A percentile compares a stretch with the other conserved stretches of the same genome.
Evolutionary conservation across 2,888 invertebrate genomes (phyloP).

Genomic region (Bibio marci): DNA sequence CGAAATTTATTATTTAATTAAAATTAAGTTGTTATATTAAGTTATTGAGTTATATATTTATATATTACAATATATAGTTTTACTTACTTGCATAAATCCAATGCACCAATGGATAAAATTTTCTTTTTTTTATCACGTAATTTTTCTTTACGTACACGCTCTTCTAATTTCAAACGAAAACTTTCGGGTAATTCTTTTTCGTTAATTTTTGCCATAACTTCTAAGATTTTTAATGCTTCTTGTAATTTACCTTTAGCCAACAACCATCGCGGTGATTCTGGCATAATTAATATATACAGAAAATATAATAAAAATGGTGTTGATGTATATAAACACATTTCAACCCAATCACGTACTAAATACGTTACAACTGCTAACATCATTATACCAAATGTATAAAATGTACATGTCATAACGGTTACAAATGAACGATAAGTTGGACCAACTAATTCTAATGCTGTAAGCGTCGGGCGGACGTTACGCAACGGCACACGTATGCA

Average conservation of each 20-base stretch:
- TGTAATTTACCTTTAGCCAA: slow-evolving; percentile 63
- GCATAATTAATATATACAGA: slow-evolving; percentile 69
- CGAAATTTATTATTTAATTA: not conserved
- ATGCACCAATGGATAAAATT: slow-evolving; percentile 27
- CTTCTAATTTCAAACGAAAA: slow-evolving; percentile 53
- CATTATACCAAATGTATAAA: slow-evolving; percentile 75
- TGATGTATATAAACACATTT: slow-evolving; percentile 63
- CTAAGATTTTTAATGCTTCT: slow-evolving; percentile 63
- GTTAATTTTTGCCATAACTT: slow-evolving; percentile 61
- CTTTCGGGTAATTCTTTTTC: slow-evolving; percentile 55
- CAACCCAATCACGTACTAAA: slow-evolving; percentile 68
- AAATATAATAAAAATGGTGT: slow-evolving; percentile 72
- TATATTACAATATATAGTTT: no score
- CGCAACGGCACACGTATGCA: no score
- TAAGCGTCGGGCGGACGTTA: no score
- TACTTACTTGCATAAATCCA: slow-evolving; percentile 24
- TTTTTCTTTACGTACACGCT: slow-evolving; percentile 47
- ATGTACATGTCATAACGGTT: slow-evolving; percentile 80
- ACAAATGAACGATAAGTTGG: slow-evolving; percentile 83
- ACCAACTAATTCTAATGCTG: slow-evolving; percentile 83
- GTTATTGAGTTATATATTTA: no score
- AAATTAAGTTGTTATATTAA: no score
- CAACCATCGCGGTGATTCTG: slow-evolving; percentile 87
- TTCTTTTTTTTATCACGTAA: slow-evolving; percentile 38
- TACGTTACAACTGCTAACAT: slow-evolving; percentile 72